Conservation (phyloP, 2,113 vertebrate genomes). For the Carlito syrichta region DNA sequence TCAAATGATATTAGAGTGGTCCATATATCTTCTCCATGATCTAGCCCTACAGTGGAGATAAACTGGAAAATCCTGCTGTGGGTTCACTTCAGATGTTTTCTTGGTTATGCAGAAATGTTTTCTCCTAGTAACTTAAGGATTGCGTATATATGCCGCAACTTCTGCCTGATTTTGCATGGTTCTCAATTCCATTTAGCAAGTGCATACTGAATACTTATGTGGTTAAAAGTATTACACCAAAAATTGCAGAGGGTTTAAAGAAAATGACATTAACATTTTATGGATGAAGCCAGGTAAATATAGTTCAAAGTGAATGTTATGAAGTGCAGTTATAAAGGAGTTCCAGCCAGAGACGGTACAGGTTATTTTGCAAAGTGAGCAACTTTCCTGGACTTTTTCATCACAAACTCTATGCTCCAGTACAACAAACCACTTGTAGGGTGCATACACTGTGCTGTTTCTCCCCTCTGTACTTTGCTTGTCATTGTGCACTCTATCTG, state of each 20-base stretch:
- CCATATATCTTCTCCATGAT: constrained; percentile 40
- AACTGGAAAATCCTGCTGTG: background rate
- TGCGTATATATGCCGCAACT: background rate
- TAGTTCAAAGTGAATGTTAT: background rate
- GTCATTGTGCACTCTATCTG: background rate
- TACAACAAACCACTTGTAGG: background rate
- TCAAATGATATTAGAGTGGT: constrained; percentile 49
- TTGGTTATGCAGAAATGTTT: background rate
- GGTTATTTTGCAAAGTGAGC: background rate
- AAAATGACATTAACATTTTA: constrained; percentile 32
- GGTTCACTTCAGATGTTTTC: background rate
- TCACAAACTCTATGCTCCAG: background rate
- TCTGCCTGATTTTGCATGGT: background rate
- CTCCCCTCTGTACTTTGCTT: background rate
- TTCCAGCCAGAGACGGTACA: background rate
- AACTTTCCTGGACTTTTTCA: background rate
- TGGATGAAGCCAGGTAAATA: constrained; percentile 17
- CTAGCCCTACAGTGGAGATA: background rate
- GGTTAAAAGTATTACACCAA: background rate
- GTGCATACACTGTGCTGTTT: background rate
- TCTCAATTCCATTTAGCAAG: constrained; percentile 26
- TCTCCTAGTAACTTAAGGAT: background rate
- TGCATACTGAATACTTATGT: background rate
- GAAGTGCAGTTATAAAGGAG: background rate
- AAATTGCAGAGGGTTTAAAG: constrained; percentile 25